Base-by-base conservation (phyloP, 2,888 invertebrate species). In the Trissoscelio sp. region DNA sequence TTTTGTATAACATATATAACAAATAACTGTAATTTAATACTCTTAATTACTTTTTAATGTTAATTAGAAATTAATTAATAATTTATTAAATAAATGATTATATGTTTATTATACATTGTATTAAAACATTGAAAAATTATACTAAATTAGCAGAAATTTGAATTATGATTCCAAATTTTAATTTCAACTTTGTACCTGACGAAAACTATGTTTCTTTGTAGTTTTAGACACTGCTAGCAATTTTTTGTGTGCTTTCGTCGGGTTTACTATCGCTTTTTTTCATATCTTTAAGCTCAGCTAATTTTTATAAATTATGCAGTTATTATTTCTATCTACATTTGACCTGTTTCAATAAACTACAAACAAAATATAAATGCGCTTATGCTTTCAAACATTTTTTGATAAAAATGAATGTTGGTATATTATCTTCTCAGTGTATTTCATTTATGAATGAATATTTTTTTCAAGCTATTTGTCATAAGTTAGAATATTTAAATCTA, bases 251-350 rank as follows among this genome's bases (percentile, higher is more conserved):
- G 77, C 66, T 69, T 62, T 34, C 31, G 16, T 70, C 64, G 22
- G 24, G 22, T 55, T 28, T 57, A 46, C 70, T 78, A 37, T 62
- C 64, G 62, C 78, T 78, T 78, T 53, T n/a, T n/a, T 55, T 58
- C 3, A 22, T 73, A n/a, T 55, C 24, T 44, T 44, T 42, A 31
- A 64, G 46, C 20, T 24, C 55, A 39, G 58, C 58, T 37, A 12
- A 66, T 58, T 31, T 31, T 46, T 51, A 51, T 14, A 28, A 55
- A 31, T n/a, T n/a, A 37, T 39, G 66, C 51, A 69, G 24, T 39
- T 64, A 39, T 31, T 42, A 18, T 44, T 46, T 74, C 57, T 28
- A 6, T 39, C 14, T 28, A 39, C 2, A 58, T 51, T 37, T 51
- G 34, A 39, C 48, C 14, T 12, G 46, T 48, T 64, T 64, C 1